Conservation (phyloP, 35 echinoderm and acorn worm genomes). For the Ptychodera flava region DNA sequence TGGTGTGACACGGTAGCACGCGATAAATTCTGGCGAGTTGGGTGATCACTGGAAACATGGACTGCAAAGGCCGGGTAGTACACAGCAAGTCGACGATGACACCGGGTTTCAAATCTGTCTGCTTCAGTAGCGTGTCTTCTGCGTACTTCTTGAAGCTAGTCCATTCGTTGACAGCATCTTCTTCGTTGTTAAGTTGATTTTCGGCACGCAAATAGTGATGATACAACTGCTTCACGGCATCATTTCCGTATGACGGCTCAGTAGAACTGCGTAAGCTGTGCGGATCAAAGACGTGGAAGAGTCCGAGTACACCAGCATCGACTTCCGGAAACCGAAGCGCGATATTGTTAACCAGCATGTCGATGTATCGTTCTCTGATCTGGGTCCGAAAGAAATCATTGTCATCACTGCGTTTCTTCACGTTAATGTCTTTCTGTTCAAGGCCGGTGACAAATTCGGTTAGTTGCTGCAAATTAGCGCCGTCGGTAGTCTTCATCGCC, state of each 20-base stretch:
- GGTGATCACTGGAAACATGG: slow-evolving; percentile 10
- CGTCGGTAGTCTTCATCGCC: slow-evolving; percentile 16
- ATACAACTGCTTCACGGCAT: neutral
- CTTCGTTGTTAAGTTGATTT: too few relatives aligned
- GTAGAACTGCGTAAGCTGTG: neutral
- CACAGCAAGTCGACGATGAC: neutral
- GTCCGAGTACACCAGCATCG: neutral
- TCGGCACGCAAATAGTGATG: neutral
- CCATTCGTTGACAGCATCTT: neutral
- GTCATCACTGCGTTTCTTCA: slow-evolving; percentile 4
- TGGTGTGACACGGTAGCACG: slow-evolving; percentile 25
- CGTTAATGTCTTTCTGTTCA: neutral
- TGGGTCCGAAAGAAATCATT: neutral
- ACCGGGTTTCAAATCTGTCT: neutral
- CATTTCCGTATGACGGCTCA: neutral
- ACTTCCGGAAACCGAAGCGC: neutral
- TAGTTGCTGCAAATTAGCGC: slow-evolving; percentile 29
- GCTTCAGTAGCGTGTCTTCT: neutral
- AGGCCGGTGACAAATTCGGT: slow-evolving; percentile 12
- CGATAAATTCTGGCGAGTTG: slow-evolving; percentile 36
- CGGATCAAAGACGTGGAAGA: neutral
- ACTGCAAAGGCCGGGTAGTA: neutral
- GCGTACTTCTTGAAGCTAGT: neutral
- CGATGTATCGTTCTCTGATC: slow-evolving; percentile 5
- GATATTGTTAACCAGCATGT: slow-evolving; percentile 5